phyloP scores from a whole-genome alignment of 2,888 invertebrate genomes.

The Hypena proboscidalis region DNA sequence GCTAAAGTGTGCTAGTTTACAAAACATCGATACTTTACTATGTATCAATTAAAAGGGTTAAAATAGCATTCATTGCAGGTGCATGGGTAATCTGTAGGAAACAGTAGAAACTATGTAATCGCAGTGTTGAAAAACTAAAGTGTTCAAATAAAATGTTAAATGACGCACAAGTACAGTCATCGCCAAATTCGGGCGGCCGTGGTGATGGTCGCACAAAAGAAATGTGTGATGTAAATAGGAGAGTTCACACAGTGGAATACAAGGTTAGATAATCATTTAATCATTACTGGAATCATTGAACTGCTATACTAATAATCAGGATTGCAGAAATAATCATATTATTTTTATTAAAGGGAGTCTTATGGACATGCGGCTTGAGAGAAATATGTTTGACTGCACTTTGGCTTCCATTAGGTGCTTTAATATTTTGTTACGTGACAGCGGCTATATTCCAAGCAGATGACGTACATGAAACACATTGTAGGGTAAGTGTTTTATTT shows the following conservation, averaged over 20 bases:
- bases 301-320: too few relatives aligned
- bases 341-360: conserved; percentile 72
- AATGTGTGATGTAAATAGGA: conserved; percentile 60
- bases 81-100: conserved; percentile 21
- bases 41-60: conserved; percentile 30
- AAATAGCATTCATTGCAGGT: conserved; percentile 26
- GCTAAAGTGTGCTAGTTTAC: conserved; percentile 29
- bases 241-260: conserved; percentile 70
- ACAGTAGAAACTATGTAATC: conserved; percentile 56
- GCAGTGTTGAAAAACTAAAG: conserved; percentile 56
- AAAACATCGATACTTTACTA: conserved; percentile 23
- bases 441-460: conserved; percentile 96
- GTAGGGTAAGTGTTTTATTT: conserved; percentile 89
- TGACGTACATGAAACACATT: conserved; percentile 97
- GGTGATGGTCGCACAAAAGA: conserved; percentile 65
- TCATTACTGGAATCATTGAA: too few relatives aligned
- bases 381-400: conserved; percentile 93
- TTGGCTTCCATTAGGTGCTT: conserved; percentile 92
- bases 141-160: conserved; percentile 76
- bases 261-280: too few relatives aligned
- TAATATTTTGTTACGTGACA: conserved; percentile 94
- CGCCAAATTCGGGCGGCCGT: conserved; percentile 70
- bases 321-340: conserved; percentile 12
- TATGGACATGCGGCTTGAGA: conserved; percentile 91
- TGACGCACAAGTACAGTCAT: conserved; percentile 79